Evolutionary conservation across 2,797 vertebrate species (phyloP), one percentile per base, ranked within the genome.

Genomic region (Micropoecilia bifurca): DNA sequence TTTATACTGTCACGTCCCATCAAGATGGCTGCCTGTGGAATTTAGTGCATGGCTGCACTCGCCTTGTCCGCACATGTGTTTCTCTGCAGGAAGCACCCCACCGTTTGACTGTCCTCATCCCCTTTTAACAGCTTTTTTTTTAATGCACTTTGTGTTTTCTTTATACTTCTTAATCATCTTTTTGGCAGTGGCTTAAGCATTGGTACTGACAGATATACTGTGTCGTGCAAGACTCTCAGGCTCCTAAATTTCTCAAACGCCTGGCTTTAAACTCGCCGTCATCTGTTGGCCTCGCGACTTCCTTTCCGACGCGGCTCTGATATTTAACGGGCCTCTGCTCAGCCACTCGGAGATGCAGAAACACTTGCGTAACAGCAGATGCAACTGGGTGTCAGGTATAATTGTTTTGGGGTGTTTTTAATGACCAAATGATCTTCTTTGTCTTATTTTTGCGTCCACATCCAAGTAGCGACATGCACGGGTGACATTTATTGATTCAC

Each of bases 1-100:
- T 95, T 95, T 95, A 88, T 75, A 79, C 92, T 89, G 91, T 92
- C 87, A 91, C 88, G 85, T 92, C 91, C 81, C 92, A 90, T 93
- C 90, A 59, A 89, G 81, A 90, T 78, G 89, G 85, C 88, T 76
- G 89, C 50, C 84, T 73, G 81, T 91, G 91, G 91, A 92, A 93
- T 94, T 91, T 88, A 92, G 90, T 89, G 90, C 84, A 81, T 83
- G 90, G 89, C 88, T 88, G 88, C 81, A 84, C 88, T 85, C 71
- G 88, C 83, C 88, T 82, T 91, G 92, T 94, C 88, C 47, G 48
- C 91, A 91, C 91, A 92, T 90, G 86, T 94, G 88, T 93, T 92
- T 83, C 87, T 9, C 90, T 81, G 90, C 89, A 69, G 91, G 90
- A 84, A 82, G 80, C 76, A 88, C 88, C 74, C 85, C 16, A 0